phyloP scores from a whole-genome alignment of 2,888 invertebrate species.

The Leucophenga montana region DNA sequence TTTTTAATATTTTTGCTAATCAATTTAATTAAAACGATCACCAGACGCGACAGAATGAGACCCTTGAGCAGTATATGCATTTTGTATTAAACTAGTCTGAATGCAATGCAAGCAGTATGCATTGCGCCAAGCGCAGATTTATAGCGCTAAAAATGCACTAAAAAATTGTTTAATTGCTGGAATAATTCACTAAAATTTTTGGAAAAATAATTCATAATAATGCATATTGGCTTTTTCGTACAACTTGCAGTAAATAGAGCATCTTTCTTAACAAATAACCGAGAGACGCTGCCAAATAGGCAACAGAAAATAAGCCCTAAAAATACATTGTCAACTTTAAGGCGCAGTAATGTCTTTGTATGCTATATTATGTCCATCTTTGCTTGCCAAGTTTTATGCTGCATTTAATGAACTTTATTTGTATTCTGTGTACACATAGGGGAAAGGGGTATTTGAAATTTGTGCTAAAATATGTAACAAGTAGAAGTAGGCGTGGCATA shows the following conservation, averaged over 20 bases:
- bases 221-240: too few relatives aligned
- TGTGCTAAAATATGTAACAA: too few relatives aligned
- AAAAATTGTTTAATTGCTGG: neutral
- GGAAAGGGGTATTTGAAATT: too few relatives aligned
- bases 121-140: too few relatives aligned
- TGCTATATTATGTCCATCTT: neutral
- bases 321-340: conserved; percentile 10
- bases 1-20: conserved; percentile 9
- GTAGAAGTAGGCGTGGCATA: too few relatives aligned
- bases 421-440: too few relatives aligned
- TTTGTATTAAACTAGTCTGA: too few relatives aligned
- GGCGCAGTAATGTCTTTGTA: neutral
- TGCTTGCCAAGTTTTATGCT: conserved; percentile 12
- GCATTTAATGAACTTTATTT: neutral
- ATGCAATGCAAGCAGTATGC: too few relatives aligned
- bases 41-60: too few relatives aligned
- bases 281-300: conserved; percentile 1
- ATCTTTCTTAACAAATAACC: neutral
- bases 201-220: too few relatives aligned
- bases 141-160: neutral
- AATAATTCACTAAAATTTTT: neutral
- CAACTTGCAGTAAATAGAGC: neutral
- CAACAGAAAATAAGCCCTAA: neutral
- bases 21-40: conserved; percentile 15
- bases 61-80: too few relatives aligned